These are phyloP conservation scores for Brachirus orientalis DNA, from an alignment of 2,113 vertebrate species.

Conservation along the genomic window DNA sequence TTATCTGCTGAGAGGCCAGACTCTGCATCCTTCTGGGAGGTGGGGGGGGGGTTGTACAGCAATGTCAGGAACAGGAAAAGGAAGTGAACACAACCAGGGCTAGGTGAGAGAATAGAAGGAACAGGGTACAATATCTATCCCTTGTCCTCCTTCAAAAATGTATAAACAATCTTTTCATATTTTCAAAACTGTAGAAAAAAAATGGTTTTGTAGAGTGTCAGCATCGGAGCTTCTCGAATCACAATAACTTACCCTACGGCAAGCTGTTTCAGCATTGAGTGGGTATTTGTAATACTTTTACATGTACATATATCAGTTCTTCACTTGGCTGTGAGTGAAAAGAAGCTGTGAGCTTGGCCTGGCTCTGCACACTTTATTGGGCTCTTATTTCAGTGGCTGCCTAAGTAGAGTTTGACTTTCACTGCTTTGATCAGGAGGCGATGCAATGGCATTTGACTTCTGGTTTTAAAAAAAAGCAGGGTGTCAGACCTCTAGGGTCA, in stretches of 20 bases:
- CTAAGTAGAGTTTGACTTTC: constrained; percentile 84
- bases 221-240: constrained; percentile 18
- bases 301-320: constrained; percentile 32
- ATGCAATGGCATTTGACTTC: constrained; percentile 85
- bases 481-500: constrained; percentile 82
- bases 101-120: constrained; percentile 77
- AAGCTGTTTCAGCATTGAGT: background rate
- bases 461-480: constrained; percentile 75
- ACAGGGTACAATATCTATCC: constrained; percentile 76
- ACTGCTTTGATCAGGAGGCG: constrained; percentile 83
- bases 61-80: constrained; percentile 82
- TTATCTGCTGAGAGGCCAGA: constrained; percentile 86
- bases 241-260: constrained; percentile 11
- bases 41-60: constrained; percentile 61
- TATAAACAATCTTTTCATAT: constrained; percentile 67
- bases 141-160: constrained; percentile 60
- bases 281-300: constrained; percentile 6
- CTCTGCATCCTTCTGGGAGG: constrained; percentile 79
- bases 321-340: constrained; percentile 71
- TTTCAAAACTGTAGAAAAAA: constrained; percentile 53
- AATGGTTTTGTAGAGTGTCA: constrained; percentile 33
- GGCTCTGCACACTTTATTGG: constrained; percentile 70
- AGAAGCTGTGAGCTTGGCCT: constrained; percentile 68
- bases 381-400: constrained; percentile 84
- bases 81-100: constrained; percentile 79